phyloP scores from a whole-genome alignment of 2,888 invertebrate genomes.

The Eumacrocentrus americanus region DNA sequence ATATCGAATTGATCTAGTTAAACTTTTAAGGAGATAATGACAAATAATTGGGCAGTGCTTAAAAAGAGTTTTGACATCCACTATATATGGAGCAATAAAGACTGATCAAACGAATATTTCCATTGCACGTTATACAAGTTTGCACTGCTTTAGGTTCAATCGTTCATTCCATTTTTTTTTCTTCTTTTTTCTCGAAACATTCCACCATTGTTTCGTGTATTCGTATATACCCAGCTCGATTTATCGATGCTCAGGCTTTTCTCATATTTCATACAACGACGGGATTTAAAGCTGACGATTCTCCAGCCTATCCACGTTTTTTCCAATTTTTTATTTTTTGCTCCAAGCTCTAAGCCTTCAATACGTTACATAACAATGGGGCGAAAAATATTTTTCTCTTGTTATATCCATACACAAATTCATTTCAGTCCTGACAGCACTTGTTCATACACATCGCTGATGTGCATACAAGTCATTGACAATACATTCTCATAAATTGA shows the following conservation, averaged over 20 bases:
- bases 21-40: too few relatives aligned
- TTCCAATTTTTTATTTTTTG: neutral
- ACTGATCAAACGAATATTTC: neutral
- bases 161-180: neutral
- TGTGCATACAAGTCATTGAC: neutral
- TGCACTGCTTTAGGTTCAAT: neutral
- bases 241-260: conserved; percentile 3
- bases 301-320: neutral
- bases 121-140: too few relatives aligned
- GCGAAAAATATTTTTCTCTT: conserved; percentile 2
- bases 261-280: conserved; percentile 9
- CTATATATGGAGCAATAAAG: too few relatives aligned
- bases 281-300: conserved; percentile 5
- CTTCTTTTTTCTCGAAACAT: too few relatives aligned
- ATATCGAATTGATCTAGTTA: too few relatives aligned
- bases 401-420: neutral
- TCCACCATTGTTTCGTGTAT: neutral
- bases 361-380: conserved; percentile 3
- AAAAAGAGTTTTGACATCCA: too few relatives aligned
- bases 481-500: neutral
- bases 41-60: too few relatives aligned
- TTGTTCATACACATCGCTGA: neutral
- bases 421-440: conserved; percentile 4
- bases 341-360: conserved; percentile 6
- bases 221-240: neutral